Percentiles rank a stretch among this genome's conserved stretches.
Conservation (phyloP, 2,888 invertebrate species). For the Cephalotes varians region DNA sequence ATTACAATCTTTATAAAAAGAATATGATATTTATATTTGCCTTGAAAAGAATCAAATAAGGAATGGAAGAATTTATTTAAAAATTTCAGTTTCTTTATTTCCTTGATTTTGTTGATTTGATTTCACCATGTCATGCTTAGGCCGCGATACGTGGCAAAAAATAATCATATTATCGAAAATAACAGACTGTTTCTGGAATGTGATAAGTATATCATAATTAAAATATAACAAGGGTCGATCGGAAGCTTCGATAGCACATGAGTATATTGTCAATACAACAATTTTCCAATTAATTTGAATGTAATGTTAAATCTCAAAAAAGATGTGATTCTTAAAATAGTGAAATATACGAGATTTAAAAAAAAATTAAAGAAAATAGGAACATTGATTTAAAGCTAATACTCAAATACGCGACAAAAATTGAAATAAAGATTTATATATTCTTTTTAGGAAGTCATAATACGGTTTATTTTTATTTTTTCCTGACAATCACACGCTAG, state of each 20-base stretch:
- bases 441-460: neutral
- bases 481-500: conserved; percentile 20
- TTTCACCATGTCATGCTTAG: conserved; percentile 55
- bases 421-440: neutral
- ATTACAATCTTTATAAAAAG: neutral
- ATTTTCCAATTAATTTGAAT: neutral
- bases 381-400: neutral
- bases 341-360: neutral
- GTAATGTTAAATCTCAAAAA: neutral
- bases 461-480: conserved; percentile 9
- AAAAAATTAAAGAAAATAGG: neutral
- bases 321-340: neutral
- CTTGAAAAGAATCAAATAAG: conserved; percentile 18
- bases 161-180: conserved; percentile 57
- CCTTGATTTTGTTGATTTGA: conserved; percentile 58
- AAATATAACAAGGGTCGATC: conserved; percentile 25
- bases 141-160: conserved; percentile 51
- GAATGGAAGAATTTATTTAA: conserved; percentile 62
- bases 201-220: conserved; percentile 71
- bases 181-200: conserved; percentile 74
- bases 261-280: neutral
- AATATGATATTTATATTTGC: conserved; percentile 36
- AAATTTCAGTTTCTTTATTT: conserved; percentile 72
- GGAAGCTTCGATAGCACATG: neutral
- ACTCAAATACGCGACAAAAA: neutral